Evolutionary conservation across 1,140 invertebrate species (phyloP).

Genomic region (Bombus impatiens): DNA sequence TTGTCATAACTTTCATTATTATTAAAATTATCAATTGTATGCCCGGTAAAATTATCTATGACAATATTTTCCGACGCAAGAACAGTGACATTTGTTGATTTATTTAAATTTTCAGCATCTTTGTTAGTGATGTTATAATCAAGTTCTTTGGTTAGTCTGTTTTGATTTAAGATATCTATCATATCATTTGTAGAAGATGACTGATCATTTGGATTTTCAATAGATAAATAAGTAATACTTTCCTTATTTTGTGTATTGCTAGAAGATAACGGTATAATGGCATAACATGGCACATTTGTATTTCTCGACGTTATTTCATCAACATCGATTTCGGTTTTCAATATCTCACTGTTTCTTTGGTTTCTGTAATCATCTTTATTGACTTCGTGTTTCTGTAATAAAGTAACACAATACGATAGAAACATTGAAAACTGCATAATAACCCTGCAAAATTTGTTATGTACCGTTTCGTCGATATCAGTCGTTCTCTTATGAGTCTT

Average conservation of each 20-base stretch:
- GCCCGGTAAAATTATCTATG: conserved; percentile 58
- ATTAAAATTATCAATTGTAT: conserved; percentile 63
- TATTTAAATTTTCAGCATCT: conserved; percentile 45
- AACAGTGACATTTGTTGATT: conserved; percentile 45
- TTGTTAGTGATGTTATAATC: conserved; percentile 60
- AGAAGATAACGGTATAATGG: conserved; percentile 70
- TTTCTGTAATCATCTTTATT: conserved; percentile 52
- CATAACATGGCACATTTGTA: conserved; percentile 66
- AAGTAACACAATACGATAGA: conserved; percentile 20
- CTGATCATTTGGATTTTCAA: conserved; percentile 58
- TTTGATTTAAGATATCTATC: conserved; percentile 55
- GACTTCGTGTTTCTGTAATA: conserved; percentile 39
- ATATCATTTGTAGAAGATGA: conserved; percentile 47
- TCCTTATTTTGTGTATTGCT: conserved; percentile 46
- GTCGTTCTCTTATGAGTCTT: conserved; percentile 83
- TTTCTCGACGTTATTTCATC: conserved; percentile 47
- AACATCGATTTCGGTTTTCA: conserved; percentile 42
- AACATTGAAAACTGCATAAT: not conserved
- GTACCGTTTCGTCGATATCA: conserved; percentile 69
- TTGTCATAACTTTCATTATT: conserved; percentile 63
- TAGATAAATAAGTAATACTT: conserved; percentile 66
- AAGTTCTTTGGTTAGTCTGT: conserved; percentile 41
- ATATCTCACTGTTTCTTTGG: conserved; percentile 56
- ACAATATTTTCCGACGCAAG: conserved; percentile 59
- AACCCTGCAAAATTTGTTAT: conserved; percentile 43